These are phyloP conservation scores for Channa maculata DNA, from an alignment of 2,113 vertebrate genomes.

Conservation along the genomic window DNA sequence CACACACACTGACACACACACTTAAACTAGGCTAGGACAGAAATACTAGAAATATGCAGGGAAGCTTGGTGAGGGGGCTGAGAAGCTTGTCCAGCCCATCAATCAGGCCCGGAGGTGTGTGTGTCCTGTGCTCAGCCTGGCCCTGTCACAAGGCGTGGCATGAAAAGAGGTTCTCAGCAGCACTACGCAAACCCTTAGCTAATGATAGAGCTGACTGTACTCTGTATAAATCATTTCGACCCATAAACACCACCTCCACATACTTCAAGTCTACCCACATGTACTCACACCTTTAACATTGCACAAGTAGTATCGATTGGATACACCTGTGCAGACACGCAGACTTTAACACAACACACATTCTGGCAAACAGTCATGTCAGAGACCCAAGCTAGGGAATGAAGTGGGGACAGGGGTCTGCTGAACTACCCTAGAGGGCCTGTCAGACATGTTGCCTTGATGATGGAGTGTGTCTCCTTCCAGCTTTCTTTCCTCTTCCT, in stretches of 20 bases:
- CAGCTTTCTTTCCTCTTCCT: slow-evolving; percentile 6
- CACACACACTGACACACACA: neutral
- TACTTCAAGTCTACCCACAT: slow-evolving; percentile 12
- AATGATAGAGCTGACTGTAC: slow-evolving; percentile 81
- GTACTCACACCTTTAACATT: slow-evolving; percentile 13
- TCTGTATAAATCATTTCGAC: slow-evolving; percentile 82
- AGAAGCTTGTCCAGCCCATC: slow-evolving; percentile 63
- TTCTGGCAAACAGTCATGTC: slow-evolving; percentile 5
- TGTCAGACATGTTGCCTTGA: slow-evolving; percentile 29
- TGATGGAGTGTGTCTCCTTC: slow-evolving; percentile 32
- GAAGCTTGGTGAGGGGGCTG: slow-evolving; percentile 25
- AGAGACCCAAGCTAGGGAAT: neutral
- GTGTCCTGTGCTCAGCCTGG: slow-evolving; percentile 38
- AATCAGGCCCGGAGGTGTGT: slow-evolving; percentile 54
- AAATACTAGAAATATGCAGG: slow-evolving; percentile 41
- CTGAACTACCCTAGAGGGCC: slow-evolving; percentile 32
- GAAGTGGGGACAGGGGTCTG: slow-evolving; percentile 19
- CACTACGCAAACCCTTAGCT: slow-evolving; percentile 57
- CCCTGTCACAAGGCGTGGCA: slow-evolving; percentile 53
- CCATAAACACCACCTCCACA: slow-evolving; percentile 63
- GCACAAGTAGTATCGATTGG: neutral
- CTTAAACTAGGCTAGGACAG: slow-evolving; percentile 10
- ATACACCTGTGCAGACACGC: slow-evolving; percentile 28
- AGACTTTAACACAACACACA: neutral
- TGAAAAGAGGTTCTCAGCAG: slow-evolving; percentile 54